Conservation (phyloP, 2,888 invertebrate species). For the Syritta pipiens region DNA sequence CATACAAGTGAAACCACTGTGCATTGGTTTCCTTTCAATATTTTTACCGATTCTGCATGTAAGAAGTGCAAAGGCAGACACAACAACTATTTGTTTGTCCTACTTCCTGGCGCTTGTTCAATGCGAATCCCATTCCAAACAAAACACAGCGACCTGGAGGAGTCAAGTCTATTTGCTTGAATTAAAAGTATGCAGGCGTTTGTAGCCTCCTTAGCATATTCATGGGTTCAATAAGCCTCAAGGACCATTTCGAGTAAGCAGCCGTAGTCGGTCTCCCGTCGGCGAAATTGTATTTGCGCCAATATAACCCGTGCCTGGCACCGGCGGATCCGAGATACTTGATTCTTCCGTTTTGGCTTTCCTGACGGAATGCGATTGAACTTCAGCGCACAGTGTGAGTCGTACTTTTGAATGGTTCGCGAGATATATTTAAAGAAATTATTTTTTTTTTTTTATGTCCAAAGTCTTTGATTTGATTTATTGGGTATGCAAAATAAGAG, state of each 20-base stretch:
- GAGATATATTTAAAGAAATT: conserved; percentile 21
- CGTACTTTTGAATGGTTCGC: conserved; percentile 47
- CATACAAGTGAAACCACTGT: too few species aligned
- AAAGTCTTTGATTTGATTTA: neutral
- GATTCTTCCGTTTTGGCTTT: conserved; percentile 41
- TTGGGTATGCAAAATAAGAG: too few species aligned
- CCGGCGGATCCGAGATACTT: conserved; percentile 42
- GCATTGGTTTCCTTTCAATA: too few species aligned
- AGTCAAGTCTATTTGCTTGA: conserved; percentile 21
- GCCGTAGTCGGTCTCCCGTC: conserved; percentile 32
- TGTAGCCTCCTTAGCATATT: conserved; percentile 38
- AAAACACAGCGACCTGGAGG: conserved; percentile 18
- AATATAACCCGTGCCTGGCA: conserved; percentile 54
- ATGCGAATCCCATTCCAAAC: too few species aligned
- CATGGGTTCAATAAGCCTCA: conserved; percentile 54
- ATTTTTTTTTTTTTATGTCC: neutral
- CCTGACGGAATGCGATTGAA: conserved; percentile 25
- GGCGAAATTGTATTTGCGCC: conserved; percentile 52
- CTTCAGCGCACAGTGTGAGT: conserved; percentile 52
- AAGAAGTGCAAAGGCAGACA: conserved; percentile 61
- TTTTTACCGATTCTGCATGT: too few species aligned
- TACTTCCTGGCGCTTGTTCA: conserved; percentile 42
- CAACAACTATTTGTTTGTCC: conserved; percentile 66
- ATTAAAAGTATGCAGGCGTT: conserved; percentile 53
- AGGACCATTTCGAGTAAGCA: conserved; percentile 45